Conservation (phyloP, 1,140 invertebrate species). For the Solenopsis invicta region DNA sequence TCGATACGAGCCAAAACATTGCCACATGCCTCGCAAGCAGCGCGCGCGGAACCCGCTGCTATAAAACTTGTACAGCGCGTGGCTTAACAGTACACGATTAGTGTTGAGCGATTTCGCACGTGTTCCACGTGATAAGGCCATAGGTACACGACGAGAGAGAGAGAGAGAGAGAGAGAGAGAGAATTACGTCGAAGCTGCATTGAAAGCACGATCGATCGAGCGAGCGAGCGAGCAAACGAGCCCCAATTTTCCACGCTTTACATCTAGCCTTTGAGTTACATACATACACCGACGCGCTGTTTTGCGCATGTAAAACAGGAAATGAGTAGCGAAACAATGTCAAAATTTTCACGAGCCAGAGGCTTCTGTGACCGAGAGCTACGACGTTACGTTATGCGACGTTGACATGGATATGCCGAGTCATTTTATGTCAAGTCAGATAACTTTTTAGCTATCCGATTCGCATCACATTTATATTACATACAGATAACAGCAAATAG, state of each 20-base stretch:
- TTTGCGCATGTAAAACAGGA: neutral
- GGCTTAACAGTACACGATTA: conserved; percentile 11
- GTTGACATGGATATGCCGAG: neutral
- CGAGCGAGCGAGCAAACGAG: too few species aligned
- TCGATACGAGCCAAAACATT: conserved; percentile 87
- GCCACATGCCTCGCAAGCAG: conserved; percentile 83
- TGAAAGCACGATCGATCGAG: too few species aligned
- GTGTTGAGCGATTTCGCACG: conserved; percentile 2
- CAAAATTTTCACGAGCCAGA: conserved; percentile 27
- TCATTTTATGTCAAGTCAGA: conserved; percentile 2
- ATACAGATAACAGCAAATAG: neutral
- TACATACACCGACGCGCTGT: conserved; percentile 3
- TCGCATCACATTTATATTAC: neutral
- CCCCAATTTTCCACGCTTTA: too few species aligned
- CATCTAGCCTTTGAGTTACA: neutral
- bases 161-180: too few species aligned
- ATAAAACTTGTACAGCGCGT: neutral
- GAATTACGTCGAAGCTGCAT: too few species aligned
- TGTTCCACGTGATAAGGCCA: neutral
- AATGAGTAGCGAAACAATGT: neutral
- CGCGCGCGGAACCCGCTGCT: conserved; percentile 51
- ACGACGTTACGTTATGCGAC: neutral
- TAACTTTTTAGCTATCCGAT: neutral
- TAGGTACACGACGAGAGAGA: neutral
- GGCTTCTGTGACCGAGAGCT: neutral